These are phyloP conservation scores for Corythornis madagascariensis DNA, from an alignment of 2,113 vertebrate genomes.

Conservation along the genomic window DNA sequence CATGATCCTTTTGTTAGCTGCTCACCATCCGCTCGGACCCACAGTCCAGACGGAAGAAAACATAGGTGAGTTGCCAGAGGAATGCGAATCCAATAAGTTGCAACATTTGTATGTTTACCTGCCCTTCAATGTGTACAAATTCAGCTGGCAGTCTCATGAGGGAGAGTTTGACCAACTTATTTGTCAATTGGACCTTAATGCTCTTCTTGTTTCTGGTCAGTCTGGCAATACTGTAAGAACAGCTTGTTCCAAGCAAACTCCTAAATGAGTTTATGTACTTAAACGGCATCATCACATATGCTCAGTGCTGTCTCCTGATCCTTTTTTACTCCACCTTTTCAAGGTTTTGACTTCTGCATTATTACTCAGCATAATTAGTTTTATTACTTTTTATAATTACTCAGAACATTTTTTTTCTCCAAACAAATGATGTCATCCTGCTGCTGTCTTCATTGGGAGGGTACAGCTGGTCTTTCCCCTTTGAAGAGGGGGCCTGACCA, in stretches of 20 bases:
- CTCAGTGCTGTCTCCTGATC: neutral
- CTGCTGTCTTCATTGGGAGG: neutral
- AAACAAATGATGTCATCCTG: neutral
- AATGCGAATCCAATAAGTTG: slow-evolving; percentile 39
- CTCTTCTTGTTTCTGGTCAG: slow-evolving; percentile 37
- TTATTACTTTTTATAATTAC: too few species aligned
- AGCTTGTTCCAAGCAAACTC: slow-evolving; percentile 53
- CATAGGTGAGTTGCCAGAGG: slow-evolving; percentile 39
- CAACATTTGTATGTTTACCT: slow-evolving; percentile 57
- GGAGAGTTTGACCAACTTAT: slow-evolving; percentile 40
- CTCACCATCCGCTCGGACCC: neutral
- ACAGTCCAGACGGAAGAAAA: neutral
- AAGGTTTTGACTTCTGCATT: neutral
- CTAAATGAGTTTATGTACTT: slow-evolving; percentile 9
- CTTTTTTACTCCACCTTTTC: neutral
- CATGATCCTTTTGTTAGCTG: neutral
- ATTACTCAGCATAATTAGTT: neutral
- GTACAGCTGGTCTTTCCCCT: neutral
- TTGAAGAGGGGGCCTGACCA: neutral
- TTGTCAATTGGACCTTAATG: slow-evolving; percentile 33
- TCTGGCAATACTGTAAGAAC: slow-evolving; percentile 50
- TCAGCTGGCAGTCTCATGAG: slow-evolving; percentile 37
- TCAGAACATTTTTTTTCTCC: neutral
- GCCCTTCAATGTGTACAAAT: slow-evolving; percentile 37
- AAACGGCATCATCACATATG: neutral